Evolutionary conservation across 2,113 vertebrate genomes (phyloP), one percentile per base, ranked within the genome.

Genomic region (Heloderma charlesbogerti): DNA sequence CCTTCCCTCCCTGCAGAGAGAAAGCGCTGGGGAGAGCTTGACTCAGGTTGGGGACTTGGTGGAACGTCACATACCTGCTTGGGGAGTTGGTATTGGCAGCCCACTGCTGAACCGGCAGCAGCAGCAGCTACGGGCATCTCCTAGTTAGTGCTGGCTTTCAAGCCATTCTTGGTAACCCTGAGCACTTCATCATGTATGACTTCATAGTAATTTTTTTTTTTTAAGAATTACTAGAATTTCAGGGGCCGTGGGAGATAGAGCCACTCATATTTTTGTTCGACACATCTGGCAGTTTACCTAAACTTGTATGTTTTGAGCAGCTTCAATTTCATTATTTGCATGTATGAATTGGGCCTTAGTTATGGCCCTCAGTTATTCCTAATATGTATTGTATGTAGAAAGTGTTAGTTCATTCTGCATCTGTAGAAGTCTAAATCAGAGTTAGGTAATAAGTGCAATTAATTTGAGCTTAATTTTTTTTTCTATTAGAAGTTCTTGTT

Each of bases 381-480:
- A 27, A 31, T 63, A 54, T 16, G 0, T 25, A 37, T 37, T 15
- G 18, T 31, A 45, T 31, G 81, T 6, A 20, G 43, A 91, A 20
- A 63, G 40, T 93, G 4, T 15, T 66, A 9, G 74, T 94, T 92
- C 60, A 0, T 60, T 90, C 87, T 72, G 66, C 37, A 60, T 92
- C 88, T 91, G 69, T 85, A 77, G 22, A 51, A 90, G 29, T 89
- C 15, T 72, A 77, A 75, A 88, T 87, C 34, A 90, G 45, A 34
- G 51, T 87, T 91, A 89, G 86, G 29, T 60, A 51, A 77, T 22
- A 69, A 54, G 37, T 54, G 13, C 31, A 45, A 84, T 83, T 88
- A n/a, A 37, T 15, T 15, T n/a, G 15, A 83, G 6, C 6, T 16
- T 31, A 60, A 6, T 82, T 31, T 79, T 51, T 69, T 25, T 8